Conservation (phyloP, 1,140 invertebrate species). For the Pararge aegeria region DNA sequence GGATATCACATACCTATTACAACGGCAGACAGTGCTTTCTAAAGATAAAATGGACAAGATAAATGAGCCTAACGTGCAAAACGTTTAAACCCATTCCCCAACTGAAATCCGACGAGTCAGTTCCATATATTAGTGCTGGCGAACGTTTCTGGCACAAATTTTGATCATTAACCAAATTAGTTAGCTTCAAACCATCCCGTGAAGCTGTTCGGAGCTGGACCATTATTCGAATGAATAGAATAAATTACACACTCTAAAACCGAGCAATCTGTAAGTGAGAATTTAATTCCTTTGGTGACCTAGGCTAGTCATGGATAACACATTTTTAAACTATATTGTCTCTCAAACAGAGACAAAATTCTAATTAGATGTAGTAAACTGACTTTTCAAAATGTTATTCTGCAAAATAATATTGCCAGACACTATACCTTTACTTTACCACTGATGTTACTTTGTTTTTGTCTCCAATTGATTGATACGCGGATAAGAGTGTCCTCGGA, state of each 20-base stretch:
- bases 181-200: constrained; percentile 60
- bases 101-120: constrained; percentile 78
- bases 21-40: constrained; percentile 54
- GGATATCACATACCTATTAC: constrained; percentile 49
- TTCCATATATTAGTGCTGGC: constrained; percentile 76
- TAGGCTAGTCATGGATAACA: background rate
- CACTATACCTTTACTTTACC: too few species aligned
- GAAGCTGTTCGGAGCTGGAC: constrained; percentile 45
- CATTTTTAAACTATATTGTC: background rate
- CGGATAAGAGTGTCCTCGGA: too few species aligned
- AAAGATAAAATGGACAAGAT: constrained; percentile 76
- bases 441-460: too few species aligned
- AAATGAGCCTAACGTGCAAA: constrained; percentile 78
- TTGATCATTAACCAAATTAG: constrained; percentile 78
- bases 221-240: constrained; percentile 56
- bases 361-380: too few species aligned
- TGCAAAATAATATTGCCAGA: too few species aligned
- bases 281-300: constrained; percentile 20
- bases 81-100: constrained; percentile 77
- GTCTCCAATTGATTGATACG: too few species aligned
- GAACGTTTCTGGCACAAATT: constrained; percentile 75
- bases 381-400: too few species aligned
- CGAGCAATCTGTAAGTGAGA: constrained; percentile 31
- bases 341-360: background rate
- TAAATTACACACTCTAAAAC: constrained; percentile 49